These are phyloP conservation scores for Bugulina stolonifera DNA, from an alignment of 2,888 invertebrate species.

Conservation along the genomic window DNA sequence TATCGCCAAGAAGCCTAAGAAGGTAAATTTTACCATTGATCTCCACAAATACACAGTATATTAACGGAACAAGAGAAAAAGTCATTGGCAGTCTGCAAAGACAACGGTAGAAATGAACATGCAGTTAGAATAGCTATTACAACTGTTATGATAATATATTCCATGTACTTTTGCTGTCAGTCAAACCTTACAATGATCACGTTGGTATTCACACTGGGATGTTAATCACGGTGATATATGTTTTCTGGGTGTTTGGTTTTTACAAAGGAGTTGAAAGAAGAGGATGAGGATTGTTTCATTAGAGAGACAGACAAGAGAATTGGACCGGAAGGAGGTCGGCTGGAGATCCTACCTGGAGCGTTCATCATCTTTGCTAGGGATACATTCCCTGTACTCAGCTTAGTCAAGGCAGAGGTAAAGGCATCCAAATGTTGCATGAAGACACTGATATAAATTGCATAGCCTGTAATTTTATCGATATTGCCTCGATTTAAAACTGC, in stretches of 20 bases:
- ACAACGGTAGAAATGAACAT: neutral
- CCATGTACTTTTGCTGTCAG: too few species aligned
- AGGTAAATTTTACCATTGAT: neutral
- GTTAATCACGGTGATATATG: too few species aligned
- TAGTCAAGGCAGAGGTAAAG: constrained; percentile 1
- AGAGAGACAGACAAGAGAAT: constrained; percentile 7
- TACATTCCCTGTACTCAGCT: neutral
- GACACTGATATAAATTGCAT: too few species aligned
- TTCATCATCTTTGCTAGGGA: constrained; percentile 5
- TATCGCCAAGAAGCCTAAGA: neutral
- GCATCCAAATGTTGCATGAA: too few species aligned
- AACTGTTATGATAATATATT: too few species aligned
- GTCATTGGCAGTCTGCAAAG: neutral
- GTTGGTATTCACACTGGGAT: too few species aligned
- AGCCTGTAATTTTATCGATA: too few species aligned
- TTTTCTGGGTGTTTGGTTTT: too few species aligned
- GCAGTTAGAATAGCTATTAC: neutral
- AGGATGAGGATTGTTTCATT: neutral
- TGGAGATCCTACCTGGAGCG: constrained; percentile 1
- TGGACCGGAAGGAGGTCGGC: constrained; percentile 19
- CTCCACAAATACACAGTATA: too few species aligned
- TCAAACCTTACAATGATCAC: too few species aligned
- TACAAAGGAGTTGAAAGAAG: too few species aligned
- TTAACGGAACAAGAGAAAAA: neutral
- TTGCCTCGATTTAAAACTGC: too few species aligned